Base-by-base conservation (phyloP, 2,888 invertebrate genomes). In the Drosophila setosimentum region DNA sequence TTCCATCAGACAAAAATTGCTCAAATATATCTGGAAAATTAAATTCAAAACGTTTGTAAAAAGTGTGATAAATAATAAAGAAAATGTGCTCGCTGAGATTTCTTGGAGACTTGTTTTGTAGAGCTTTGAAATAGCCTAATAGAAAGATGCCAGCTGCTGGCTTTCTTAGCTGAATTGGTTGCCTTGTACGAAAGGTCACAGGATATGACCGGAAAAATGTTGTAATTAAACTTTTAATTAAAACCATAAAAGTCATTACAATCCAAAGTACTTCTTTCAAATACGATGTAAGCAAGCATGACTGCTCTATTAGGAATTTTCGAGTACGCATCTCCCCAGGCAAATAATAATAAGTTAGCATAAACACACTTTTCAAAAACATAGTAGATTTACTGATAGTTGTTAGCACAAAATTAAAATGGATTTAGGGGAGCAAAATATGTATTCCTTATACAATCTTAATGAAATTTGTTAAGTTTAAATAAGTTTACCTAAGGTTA, bases 151-250 rank as follows among this genome's bases (percentile, higher is more conserved):
- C 85, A 89, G 88, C 67, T 87, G 86, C 80, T 81, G 18, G 3
- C 53, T 27, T 48, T 49, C 18, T 18, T 21, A 27, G 18, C 27
- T 6, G 33, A 11, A 24, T 35, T 29, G 16, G 18, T 35, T 33
- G 48, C 16, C 24, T 51, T 49, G n/a, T n/a, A 29, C 37, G 49
- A 59, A 76, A 80, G 73, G 81, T 78, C 78, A 67, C 48, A 29
- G 61, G 16, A 58, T 48, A 18, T 55, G 67, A 51, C 58, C 74
- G 63, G 60, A 60, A 80, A 76, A 73, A 67, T 75, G 61, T 68
- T 60, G 73, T 69, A 89, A 89, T 89, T 85, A 62, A 78, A 88
- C 62, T 87, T 85, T 89, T 85, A 89, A 85, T 87, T 85, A 85
- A 85, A 85, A 58, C 30, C 88, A 72, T 83, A 70, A 80, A 82